Percentiles rank a stretch among this genome's conserved stretches.
These are phyloP conservation scores for Sebastes hubbsi DNA, from an alignment of 2,797 vertebrate genomes.

Conservation along the genomic window DNA sequence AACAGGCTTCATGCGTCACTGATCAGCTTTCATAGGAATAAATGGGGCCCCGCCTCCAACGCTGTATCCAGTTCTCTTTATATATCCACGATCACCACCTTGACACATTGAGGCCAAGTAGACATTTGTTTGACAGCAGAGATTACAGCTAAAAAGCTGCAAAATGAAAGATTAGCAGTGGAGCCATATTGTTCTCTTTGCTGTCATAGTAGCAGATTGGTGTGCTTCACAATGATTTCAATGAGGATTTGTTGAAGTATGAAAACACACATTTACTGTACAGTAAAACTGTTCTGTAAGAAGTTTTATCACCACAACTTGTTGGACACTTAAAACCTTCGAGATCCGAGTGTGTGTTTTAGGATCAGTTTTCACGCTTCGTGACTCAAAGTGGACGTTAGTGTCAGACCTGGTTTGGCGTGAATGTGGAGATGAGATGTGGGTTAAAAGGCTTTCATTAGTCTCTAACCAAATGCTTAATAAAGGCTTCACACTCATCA, in stretches of 20 bases:
- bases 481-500: slow-evolving; percentile 32
- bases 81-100: too few relatives aligned
- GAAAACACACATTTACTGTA: neutral
- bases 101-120: neutral
- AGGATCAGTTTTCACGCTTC: neutral
- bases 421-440: slow-evolving; percentile 23
- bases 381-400: slow-evolving; percentile 21
- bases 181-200: neutral
- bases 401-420: slow-evolving; percentile 36
- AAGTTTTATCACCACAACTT: neutral
- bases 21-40: too few relatives aligned
- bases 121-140: neutral
- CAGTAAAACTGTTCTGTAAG: too few relatives aligned
- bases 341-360: neutral
- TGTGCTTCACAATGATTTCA: neutral
- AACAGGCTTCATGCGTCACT: too few relatives aligned
- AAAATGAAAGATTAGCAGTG: neutral
- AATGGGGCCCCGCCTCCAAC: too few relatives aligned
- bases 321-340: neutral
- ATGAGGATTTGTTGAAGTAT: neutral
- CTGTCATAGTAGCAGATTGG: neutral
- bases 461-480: slow-evolving; percentile 33
- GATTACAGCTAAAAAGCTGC: neutral
- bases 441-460: slow-evolving; percentile 59
- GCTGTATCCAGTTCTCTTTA: too few relatives aligned